Evolutionary conservation across 2,113 vertebrate genomes (phyloP).

Genomic region (Nestor notabilis): DNA sequence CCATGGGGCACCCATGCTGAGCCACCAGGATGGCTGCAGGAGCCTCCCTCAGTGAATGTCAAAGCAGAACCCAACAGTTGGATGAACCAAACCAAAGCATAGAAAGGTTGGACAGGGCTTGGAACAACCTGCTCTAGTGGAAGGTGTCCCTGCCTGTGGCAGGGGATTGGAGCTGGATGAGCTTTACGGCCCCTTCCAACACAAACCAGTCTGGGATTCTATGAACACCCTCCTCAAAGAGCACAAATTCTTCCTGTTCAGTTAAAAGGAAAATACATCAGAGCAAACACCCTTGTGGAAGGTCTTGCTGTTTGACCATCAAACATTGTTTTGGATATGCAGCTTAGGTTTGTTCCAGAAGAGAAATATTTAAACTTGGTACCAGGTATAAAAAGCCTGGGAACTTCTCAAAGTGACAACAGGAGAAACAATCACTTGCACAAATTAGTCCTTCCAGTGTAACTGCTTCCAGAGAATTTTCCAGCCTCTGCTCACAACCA

Average conservation of each 20-base stretch:
- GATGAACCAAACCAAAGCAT: accelerated
- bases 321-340: background rate
- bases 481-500: background rate
- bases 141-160: no score
- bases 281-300: background rate
- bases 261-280: background rate
- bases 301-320: background rate
- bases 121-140: no score
- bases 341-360: background rate
- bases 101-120: no score
- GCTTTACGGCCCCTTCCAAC: background rate
- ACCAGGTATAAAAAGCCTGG: background rate
- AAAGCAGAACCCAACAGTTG: background rate
- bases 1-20: accelerated
- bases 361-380: background rate
- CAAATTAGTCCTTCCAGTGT: background rate
- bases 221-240: background rate
- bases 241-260: background rate
- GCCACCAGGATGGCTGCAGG: no score
- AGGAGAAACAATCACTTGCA: background rate
- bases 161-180: background rate
- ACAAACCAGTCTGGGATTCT: background rate
- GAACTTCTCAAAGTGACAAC: background rate
- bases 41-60: background rate
- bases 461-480: background rate